phyloP scores from a whole-genome alignment of 2,888 invertebrate genomes.

The Harpalus rufipes region DNA sequence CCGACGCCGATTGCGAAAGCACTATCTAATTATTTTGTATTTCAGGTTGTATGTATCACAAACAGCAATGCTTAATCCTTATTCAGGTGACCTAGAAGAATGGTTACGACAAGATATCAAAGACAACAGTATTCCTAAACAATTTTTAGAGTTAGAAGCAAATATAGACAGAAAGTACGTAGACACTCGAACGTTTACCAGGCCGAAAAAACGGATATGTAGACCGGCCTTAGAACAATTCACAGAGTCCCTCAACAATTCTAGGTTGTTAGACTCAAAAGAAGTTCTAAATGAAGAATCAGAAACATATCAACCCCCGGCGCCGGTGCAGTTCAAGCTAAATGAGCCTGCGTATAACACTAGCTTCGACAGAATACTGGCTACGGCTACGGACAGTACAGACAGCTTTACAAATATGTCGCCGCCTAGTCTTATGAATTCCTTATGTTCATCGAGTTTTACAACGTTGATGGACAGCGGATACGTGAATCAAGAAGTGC shows the following conservation, averaged over 20 bases:
- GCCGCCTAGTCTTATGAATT: constrained; percentile 82
- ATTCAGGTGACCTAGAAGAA: constrained; percentile 67
- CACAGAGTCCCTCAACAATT: constrained; percentile 66
- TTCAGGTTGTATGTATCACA: constrained; percentile 70
- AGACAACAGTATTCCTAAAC: constrained; percentile 22
- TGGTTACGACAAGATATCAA: constrained; percentile 70
- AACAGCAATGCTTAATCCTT: constrained; percentile 63
- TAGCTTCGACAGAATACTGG: constrained; percentile 75
- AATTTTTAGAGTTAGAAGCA: constrained; percentile 32
- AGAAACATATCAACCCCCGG: constrained; percentile 55
- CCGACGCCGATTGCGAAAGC: too few relatives aligned
- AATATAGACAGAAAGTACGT: constrained; percentile 76
- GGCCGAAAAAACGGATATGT: constrained; percentile 81
- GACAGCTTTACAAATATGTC: constrained; percentile 79
- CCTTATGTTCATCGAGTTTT: constrained; percentile 77
- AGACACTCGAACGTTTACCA: constrained; percentile 85
- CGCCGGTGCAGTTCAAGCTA: constrained; percentile 75
- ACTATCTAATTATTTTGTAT: too few relatives aligned
- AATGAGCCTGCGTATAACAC: constrained; percentile 73
- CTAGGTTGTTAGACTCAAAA: constrained; percentile 31
- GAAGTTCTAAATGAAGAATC: constrained; percentile 25
- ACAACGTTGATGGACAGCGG: constrained; percentile 75
- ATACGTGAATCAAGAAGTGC: constrained; percentile 63
- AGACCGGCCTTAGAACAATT: constrained; percentile 82
- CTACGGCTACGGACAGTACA: constrained; percentile 76